Evolutionary conservation across 2,888 invertebrate species (phyloP).

Genomic region (Stratiomys singularior): DNA sequence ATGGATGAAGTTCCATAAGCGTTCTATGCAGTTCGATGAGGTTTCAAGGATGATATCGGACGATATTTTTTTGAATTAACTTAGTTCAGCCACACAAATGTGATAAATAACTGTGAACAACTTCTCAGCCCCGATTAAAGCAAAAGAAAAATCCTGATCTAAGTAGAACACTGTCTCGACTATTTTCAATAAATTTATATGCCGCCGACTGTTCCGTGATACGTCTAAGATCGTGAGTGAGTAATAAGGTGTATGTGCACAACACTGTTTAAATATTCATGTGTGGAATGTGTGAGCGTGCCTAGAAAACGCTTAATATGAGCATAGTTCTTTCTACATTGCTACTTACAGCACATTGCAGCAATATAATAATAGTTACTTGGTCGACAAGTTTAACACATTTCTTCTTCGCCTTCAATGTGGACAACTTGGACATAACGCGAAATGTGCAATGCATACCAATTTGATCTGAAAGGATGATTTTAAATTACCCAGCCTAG

Average conservation of each 20-base stretch:
- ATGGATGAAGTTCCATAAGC: too few species aligned
- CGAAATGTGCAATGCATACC: conserved; percentile 2
- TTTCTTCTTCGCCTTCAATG: conserved; percentile 1
- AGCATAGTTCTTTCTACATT: neutral
- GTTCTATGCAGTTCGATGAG: too few species aligned
- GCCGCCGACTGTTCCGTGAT: conserved; percentile 9
- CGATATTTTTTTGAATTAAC: too few species aligned
- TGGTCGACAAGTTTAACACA: conserved; percentile 1
- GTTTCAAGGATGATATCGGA: too few species aligned
- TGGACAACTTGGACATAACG: neutral
- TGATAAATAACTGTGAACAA: neutral
- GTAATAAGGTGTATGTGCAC: conserved; percentile 22
- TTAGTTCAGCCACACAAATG: too few species aligned
- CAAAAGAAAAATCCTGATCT: neutral
- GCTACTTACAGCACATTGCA: conserved; percentile 10
- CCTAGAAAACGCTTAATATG: neutral
- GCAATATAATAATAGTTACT: conserved; percentile 8
- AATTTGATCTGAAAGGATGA: neutral
- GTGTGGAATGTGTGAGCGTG: neutral
- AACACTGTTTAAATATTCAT: conserved; percentile 24
- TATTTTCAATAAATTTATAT: conserved; percentile 9
- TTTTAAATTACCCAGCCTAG: conserved; percentile 12
- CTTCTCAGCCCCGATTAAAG: neutral
- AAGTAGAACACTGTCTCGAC: conserved; percentile 41
- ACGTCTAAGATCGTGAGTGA: conserved; percentile 13